phyloP scores from a whole-genome alignment of 2,888 invertebrate species.

The Drosophila tripunctata region DNA sequence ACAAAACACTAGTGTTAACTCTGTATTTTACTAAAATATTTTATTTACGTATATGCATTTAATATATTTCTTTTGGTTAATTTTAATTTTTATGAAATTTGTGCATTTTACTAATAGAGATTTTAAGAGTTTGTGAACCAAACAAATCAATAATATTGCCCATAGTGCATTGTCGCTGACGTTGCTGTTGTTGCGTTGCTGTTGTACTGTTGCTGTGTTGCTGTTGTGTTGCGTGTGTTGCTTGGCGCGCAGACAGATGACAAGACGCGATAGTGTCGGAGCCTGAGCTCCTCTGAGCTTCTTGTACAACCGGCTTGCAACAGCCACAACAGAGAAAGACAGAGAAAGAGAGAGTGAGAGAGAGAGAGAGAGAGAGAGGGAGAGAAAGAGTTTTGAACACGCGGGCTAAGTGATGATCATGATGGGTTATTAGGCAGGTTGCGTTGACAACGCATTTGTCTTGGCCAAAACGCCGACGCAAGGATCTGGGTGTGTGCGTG shows the following conservation, averaged over 20 bases:
- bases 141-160: neutral
- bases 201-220: too few relatives aligned
- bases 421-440: conserved; percentile 80
- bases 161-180: neutral
- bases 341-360: neutral
- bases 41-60: too few relatives aligned
- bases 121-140: too few relatives aligned
- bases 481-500: conserved; percentile 43
- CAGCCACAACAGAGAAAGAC: conserved; percentile 4
- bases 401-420: conserved; percentile 75
- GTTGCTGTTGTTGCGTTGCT: conserved; percentile 7
- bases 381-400: conserved; percentile 13
- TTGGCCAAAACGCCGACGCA: conserved; percentile 69
- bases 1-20: too few relatives aligned
- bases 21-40: too few relatives aligned
- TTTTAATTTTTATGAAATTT: too few relatives aligned
- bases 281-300: conserved; percentile 52
- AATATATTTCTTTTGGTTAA: too few relatives aligned
- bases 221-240: conserved; percentile 69
- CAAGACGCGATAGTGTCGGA: conserved; percentile 74
- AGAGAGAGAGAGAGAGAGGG: neutral
- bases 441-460: conserved; percentile 79
- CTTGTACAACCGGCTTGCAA: conserved; percentile 40
- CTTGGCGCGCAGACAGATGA: conserved; percentile 73
- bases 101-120: too few relatives aligned